Percentiles rank a stretch among this genome's conserved stretches.
Conservation (phyloP, 2,888 invertebrate genomes). For the Euzetes globulus region DNA sequence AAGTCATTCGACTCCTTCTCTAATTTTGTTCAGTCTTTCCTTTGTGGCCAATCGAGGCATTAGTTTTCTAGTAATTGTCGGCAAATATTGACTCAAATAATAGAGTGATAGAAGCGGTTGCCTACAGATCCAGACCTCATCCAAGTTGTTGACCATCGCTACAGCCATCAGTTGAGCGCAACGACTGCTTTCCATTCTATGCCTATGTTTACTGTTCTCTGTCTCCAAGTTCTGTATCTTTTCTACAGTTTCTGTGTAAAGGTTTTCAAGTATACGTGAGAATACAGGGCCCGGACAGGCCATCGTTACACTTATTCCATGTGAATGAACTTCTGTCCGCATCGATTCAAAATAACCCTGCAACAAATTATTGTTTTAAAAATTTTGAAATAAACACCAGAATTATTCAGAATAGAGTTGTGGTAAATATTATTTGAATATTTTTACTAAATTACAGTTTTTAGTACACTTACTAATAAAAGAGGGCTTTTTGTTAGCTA, state of each 20-base stretch:
- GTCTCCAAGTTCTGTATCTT: background rate
- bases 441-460: too few relatives aligned
- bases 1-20: conserved; percentile 4
- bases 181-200: conserved; percentile 50
- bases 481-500: too few relatives aligned
- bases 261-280: conserved; percentile 60
- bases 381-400: too few relatives aligned
- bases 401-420: too few relatives aligned
- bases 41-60: conserved; percentile 6
- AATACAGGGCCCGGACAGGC: conserved; percentile 70
- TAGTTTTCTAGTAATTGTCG: conserved; percentile 3
- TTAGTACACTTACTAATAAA: too few relatives aligned
- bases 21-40: conserved; percentile 1
- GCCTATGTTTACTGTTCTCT: conserved; percentile 11
- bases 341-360: conserved; percentile 67
- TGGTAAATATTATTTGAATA: too few relatives aligned
- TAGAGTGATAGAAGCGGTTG: conserved; percentile 57
- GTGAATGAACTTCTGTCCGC: conserved; percentile 53
- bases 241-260: conserved; percentile 60
- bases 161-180: conserved; percentile 52
- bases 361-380: too few relatives aligned
- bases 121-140: conserved; percentile 60
- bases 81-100: conserved; percentile 57
- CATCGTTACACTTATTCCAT: conserved; percentile 56
- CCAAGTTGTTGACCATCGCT: conserved; percentile 52